Evolutionary conservation across 2,797 vertebrate species (phyloP), one percentile per base, ranked within the genome.

Genomic region (Pseudotriccus pelzelni): DNA sequence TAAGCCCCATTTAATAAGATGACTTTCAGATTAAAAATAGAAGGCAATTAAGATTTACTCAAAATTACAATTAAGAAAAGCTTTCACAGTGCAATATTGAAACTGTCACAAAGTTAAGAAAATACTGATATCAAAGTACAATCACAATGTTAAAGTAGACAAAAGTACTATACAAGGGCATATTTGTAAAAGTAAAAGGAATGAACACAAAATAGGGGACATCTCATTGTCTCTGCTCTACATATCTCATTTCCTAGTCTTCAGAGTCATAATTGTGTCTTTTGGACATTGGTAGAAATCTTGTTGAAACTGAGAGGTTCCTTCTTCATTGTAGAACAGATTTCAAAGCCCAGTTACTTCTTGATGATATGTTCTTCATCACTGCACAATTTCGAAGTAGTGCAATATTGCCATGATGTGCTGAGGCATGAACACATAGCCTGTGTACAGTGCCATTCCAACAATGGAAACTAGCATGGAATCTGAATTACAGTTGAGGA

Each of bases 351-450:
- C 4, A 2, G 36, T 76, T 68, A 49, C 80, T 83, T 93, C 94
- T 85, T 44, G 91, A 62, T 93, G 91, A 68, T n/a, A 74, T 1
- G 13, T 77, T 97, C 95, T 95, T 96, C 86, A 89, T 99, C 98
- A 99, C 25, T 99, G 98, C 90, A 99, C 98, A 36, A 99, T 98
- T 97, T 99, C 99, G 52, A 99, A 99, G 98, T 99, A 99, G 98
- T 99, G 99, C 93, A 99, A 95, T 94, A 99, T 99, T 3, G 99
- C 99, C 99, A 99, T 99, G 98, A 99, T 99, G 98, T 99, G 99
- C 97, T 99, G 99, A 41, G 99, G 99, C 99, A 99, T 99, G 97
- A 99, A 99, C 94, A 99, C 98, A 11, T 99, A 99, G 36, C 99
- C 99, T 0, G 99, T 99, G 98, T 99, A 99, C 37, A 99, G 95